These are phyloP conservation scores for Dione vanillae DNA, from an alignment of 2,888 invertebrate species.

Conservation along the genomic window DNA sequence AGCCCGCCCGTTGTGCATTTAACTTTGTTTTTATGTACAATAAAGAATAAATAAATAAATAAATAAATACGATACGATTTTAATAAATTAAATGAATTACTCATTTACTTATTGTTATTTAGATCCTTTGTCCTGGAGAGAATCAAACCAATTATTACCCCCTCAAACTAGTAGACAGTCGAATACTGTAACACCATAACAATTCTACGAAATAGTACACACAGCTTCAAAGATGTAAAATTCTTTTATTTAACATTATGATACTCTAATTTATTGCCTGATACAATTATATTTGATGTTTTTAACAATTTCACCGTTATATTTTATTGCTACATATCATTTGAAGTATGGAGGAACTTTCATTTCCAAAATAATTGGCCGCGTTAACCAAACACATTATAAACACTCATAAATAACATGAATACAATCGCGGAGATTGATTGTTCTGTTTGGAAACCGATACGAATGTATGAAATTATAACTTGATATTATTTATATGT, in stretches of 20 bases:
- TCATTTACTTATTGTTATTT: no score
- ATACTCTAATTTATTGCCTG: background rate
- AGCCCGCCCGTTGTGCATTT: no score
- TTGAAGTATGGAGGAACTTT: background rate
- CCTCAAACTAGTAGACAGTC: background rate
- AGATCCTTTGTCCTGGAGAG: background rate
- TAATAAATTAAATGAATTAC: no score
- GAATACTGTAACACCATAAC: background rate
- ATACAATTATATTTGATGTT: background rate
- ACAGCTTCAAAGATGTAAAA: no score
- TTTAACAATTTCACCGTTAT: constrained; percentile 1
- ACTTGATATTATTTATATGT: no score
- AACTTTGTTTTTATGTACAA: no score
- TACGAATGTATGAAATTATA: constrained; percentile 6
- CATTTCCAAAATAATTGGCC: background rate
- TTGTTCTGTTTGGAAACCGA: constrained; percentile 14
- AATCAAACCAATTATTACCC: background rate
- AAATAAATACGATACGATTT: no score
- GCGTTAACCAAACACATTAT: constrained; percentile 1
- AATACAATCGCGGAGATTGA: constrained; percentile 10
- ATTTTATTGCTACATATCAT: constrained; percentile 11
- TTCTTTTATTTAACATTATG: background rate
- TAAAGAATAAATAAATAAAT: no score
- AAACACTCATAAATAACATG: constrained; percentile 13
- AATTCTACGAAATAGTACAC: background rate